A percentile compares a stretch with the other conserved stretches of the same genome.
phyloP scores from a whole-genome alignment of 2,113 vertebrate species.

The Ascaphus truei region DNA sequence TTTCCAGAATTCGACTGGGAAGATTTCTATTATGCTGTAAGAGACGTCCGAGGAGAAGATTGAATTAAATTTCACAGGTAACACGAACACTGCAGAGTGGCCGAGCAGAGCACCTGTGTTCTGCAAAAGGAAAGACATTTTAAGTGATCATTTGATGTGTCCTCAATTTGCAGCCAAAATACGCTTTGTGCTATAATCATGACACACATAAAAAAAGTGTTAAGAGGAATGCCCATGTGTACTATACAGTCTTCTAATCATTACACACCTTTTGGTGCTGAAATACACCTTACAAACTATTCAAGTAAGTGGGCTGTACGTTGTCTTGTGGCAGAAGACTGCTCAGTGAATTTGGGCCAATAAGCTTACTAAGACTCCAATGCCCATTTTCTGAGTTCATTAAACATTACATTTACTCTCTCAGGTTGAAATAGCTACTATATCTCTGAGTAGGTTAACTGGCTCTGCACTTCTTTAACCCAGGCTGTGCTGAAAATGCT shows the following conservation, averaged over 20 bases:
- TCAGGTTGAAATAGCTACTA: no score
- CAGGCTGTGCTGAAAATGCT: no score
- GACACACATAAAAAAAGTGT: no score
- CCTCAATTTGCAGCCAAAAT: background rate
- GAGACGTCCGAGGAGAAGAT: background rate
- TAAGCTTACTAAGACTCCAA: no score
- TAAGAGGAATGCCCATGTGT: background rate
- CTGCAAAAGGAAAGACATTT: background rate
- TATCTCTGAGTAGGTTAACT: no score
- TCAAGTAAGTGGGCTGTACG: background rate
- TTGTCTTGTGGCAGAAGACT: no score
- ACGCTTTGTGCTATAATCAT: no score
- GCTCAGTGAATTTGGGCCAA: no score
- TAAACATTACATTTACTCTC: no score
- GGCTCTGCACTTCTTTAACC: no score
- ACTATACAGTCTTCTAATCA: background rate
- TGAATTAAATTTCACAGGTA: conserved; percentile 5
- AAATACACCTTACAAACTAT: background rate
- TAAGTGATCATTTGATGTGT: background rate
- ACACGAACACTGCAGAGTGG: background rate
- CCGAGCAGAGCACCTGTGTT: background rate
- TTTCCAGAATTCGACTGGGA: conserved; percentile 28
- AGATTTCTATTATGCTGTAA: conserved; percentile 14
- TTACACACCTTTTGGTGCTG: no score
- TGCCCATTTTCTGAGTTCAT: no score